Evolutionary conservation across 2,113 vertebrate species (phyloP), one percentile per base, ranked within the genome.

Genomic region (Gymnarchus niloticus): DNA sequence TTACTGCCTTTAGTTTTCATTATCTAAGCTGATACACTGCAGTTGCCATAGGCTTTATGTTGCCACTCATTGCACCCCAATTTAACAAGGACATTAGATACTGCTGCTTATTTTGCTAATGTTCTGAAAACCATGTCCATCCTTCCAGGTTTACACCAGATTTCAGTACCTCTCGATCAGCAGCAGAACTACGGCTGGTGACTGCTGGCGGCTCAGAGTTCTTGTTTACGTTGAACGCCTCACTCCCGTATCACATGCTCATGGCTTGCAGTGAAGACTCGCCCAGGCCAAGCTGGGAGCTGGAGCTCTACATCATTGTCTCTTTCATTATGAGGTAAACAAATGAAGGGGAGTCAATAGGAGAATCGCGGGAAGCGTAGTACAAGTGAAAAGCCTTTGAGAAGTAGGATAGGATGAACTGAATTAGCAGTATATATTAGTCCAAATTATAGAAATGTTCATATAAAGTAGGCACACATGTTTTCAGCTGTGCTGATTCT

Each of bases 241-340:
- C 98, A 3, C 94, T 99, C 92, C 98, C 98, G 0, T 98, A 99
- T 91, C 98, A 99, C 91, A 97, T 99, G 96, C 90, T 99, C 90
- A 96, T 96, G 81, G 87, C 96, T 0, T 99, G 98, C 93, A 95
- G 97, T 83, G 97, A 98, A 92, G 97, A 95, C 0, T 93, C 99
- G 9, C 97, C 98, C 88, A 94, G 97, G 77, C 97, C 98, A 46
- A 97, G 93, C 92, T 99, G 98, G 98, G 98, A 99, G 86, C 88
- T 98, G 90, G 96, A 96, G 85, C 94, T 99, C 86, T 98, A 99
- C 92, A 93, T 99, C 88, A 92, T 96, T 87, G 96, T 99, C 93
- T 98, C 97, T 91, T 93, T 97, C 91, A 94, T 98, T 87, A 99
- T 99, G 97, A 98, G 97, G 98, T 97, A 92, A 37, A 25, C 9